Conservation (phyloP, 1,140 invertebrate genomes). For the Periplaneta americana region DNA sequence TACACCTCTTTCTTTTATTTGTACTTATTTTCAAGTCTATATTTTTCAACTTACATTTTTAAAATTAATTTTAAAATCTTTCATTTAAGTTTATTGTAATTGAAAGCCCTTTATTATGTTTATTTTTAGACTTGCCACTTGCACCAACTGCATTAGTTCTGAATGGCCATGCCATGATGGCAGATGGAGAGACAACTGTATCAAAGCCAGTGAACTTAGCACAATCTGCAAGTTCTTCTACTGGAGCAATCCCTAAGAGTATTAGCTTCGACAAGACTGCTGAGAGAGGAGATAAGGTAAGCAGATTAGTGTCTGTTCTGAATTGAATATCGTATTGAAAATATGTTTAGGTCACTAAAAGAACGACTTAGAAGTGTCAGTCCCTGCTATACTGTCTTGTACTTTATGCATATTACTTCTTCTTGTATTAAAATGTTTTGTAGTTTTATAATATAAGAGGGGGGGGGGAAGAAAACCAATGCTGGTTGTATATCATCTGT, state of each 20-base stretch:
- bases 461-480: no score
- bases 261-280: constrained; percentile 89
- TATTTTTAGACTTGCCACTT: constrained; percentile 2
- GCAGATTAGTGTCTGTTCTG: neutral
- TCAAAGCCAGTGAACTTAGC: constrained; percentile 14
- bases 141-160: constrained; percentile 23
- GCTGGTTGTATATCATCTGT: no score
- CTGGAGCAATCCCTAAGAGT: constrained; percentile 81
- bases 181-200: constrained; percentile 21
- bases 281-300: constrained; percentile 65
- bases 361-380: no score
- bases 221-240: neutral
- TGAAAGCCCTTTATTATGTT: neutral
- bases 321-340: neutral
- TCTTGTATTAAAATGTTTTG: no score
- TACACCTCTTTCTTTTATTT: no score
- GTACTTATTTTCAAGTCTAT: no score
- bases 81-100: neutral
- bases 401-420: neutral
- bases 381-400: neutral
- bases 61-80: no score
- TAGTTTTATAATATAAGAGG: no score
- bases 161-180: constrained; percentile 29
- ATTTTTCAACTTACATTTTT: no score
- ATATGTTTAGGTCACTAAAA: neutral